These are phyloP conservation scores for Drosophila subobscura DNA, from an alignment of 1,140 invertebrate species.

Conservation along the genomic window DNA sequence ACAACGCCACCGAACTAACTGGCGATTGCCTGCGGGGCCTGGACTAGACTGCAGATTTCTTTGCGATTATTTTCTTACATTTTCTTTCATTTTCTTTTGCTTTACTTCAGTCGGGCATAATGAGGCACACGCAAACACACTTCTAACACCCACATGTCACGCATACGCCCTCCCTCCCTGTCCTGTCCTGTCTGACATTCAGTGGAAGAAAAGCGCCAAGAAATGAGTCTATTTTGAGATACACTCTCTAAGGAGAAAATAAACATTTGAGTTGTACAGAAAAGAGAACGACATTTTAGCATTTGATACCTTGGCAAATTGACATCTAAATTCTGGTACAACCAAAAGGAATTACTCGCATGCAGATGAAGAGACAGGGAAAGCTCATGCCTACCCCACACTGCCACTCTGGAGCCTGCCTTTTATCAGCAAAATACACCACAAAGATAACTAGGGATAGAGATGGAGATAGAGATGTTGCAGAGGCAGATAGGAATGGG, in stretches of 20 bases:
- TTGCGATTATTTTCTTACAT: slow-evolving; percentile 13
- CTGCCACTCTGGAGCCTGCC: slow-evolving; percentile 4
- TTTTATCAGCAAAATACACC: slow-evolving; percentile 48
- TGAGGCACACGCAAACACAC: slow-evolving; percentile 24
- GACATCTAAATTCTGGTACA: no score
- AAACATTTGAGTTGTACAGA: no score
- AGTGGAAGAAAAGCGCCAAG: slow-evolving; percentile 1
- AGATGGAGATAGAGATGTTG: slow-evolving; percentile 14
- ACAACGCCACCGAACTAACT: slow-evolving; percentile 1
- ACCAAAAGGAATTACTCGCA: background rate
- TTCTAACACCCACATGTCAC: slow-evolving; percentile 34
- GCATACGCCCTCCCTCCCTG: slow-evolving; percentile 38
- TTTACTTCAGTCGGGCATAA: slow-evolving; percentile 32
- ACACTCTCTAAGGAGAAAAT: no score
- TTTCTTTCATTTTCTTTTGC: slow-evolving; percentile 7
- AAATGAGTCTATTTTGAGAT: no score
- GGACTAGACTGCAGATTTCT: slow-evolving; percentile 25
- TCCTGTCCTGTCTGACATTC: slow-evolving; percentile 10
- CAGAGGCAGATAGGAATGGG: background rate
- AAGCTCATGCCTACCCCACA: background rate
- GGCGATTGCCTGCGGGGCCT: slow-evolving; percentile 32
- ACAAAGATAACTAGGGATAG: slow-evolving; percentile 12
- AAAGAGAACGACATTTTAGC: slow-evolving; percentile 9
- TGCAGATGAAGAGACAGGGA: slow-evolving; percentile 13
- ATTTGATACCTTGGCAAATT: background rate